A percentile compares a stretch with the other conserved stretches of the same genome.
Conservation (phyloP, 2,113 vertebrate species). For the Micronycteris hirsuta region DNA sequence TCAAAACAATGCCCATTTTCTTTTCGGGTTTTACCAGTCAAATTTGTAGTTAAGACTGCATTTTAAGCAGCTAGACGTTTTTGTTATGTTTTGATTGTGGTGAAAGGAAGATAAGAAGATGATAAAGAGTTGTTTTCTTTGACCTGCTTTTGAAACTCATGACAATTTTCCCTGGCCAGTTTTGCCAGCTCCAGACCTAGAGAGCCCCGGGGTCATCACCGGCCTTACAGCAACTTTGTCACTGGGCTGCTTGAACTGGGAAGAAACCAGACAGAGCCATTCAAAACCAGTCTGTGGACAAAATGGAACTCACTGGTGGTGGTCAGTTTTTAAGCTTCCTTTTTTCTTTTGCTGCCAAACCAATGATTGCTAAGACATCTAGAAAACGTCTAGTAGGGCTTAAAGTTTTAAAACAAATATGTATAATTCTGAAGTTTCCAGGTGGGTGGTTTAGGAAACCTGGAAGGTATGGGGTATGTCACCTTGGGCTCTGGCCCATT, state of each 20-base stretch:
- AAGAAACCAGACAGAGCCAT: neutral
- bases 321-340: neutral
- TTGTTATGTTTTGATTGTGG: neutral
- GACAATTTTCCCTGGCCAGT: neutral
- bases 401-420: neutral
- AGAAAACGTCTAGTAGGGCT: neutral
- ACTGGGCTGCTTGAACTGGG: neutral
- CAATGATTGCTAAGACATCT: neutral
- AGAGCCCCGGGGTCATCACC: rapidly evolving
- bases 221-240: rapidly evolving
- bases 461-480: neutral
- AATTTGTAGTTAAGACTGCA: neutral
- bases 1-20: neutral
- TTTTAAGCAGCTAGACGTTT: neutral
- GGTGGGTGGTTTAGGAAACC: neutral
- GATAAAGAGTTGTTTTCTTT: neutral
- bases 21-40: neutral
- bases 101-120: neutral
- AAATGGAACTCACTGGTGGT: neutral
- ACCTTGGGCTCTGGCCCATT: neutral
- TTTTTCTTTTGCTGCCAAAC: neutral
- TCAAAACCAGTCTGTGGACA: neutral
- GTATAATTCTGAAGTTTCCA: neutral
- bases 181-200: neutral
- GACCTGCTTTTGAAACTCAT: neutral